Conservation (phyloP, 2,113 vertebrate genomes). For the Todiramphus chloris region DNA sequence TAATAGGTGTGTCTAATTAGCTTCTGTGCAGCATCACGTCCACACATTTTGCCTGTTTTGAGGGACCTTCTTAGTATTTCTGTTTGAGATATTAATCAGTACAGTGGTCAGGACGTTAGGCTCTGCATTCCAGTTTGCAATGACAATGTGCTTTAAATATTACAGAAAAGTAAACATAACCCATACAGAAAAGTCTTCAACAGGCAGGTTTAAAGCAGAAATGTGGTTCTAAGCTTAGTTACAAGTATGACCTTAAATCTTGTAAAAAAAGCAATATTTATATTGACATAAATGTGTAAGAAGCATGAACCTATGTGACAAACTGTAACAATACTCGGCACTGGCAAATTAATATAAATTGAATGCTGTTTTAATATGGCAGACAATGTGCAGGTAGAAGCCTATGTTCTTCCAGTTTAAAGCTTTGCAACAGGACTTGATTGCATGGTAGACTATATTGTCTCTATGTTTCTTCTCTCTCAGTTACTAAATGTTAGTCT, state of each 20-base stretch:
- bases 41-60: not conserved
- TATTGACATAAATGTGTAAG: not conserved
- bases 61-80: not conserved
- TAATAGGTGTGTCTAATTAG: not conserved
- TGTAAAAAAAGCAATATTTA: not conserved
- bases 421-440: not conserved
- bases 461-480: not conserved
- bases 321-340: not conserved
- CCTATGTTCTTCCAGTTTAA: not conserved
- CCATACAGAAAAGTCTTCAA: not conserved
- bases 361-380: not conserved
- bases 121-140: not conserved
- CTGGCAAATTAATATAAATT: not conserved
- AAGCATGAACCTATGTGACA: not conserved
- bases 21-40: not conserved
- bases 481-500: not conserved
- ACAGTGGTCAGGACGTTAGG: not conserved
- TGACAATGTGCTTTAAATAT: not conserved
- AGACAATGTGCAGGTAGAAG: not conserved
- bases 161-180: not conserved
- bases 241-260: not conserved
- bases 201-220: not conserved
- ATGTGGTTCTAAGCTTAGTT: not conserved
- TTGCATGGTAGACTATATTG: not conserved
- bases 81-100: not conserved